Conservation (phyloP, 2,888 invertebrate species). For the Drosophila birchii region DNA sequence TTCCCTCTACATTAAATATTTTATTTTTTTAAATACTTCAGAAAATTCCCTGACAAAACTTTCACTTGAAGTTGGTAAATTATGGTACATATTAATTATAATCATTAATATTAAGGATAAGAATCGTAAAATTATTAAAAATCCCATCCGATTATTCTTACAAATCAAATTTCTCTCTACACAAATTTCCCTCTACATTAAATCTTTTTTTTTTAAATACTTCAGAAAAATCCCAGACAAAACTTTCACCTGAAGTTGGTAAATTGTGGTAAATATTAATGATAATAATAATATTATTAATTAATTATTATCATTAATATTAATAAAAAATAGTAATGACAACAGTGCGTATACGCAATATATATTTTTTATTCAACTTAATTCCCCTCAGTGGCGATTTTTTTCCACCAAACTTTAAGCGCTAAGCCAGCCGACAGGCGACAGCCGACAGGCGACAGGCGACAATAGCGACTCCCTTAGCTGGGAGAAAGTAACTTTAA, state of each 20-base stretch:
- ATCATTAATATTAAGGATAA: no score
- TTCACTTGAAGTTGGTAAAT: background rate
- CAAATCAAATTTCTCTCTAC: no score
- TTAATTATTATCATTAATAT: background rate
- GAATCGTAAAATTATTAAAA: no score
- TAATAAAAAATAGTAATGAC: background rate
- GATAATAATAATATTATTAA: background rate
- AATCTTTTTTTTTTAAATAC: no score
- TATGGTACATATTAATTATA: background rate
- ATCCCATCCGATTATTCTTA: no score
- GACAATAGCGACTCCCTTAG: slow-evolving; percentile 1
- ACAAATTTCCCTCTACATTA: no score
- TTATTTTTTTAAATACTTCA: no score
- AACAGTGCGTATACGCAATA: slow-evolving; percentile 7
- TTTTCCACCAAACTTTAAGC: slow-evolving; percentile 3
- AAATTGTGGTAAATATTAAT: background rate
- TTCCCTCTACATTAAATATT: no score
- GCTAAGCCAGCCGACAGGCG: slow-evolving; percentile 3
- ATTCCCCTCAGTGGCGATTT: background rate
- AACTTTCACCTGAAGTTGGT: background rate
- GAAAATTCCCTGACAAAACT: background rate
- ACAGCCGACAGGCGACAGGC: background rate
- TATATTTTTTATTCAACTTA: background rate
- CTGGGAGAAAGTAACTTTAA: slow-evolving; percentile 33
- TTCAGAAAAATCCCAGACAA: no score